phyloP scores from a whole-genome alignment of 2,888 invertebrate genomes.

The Suillia variegata region DNA sequence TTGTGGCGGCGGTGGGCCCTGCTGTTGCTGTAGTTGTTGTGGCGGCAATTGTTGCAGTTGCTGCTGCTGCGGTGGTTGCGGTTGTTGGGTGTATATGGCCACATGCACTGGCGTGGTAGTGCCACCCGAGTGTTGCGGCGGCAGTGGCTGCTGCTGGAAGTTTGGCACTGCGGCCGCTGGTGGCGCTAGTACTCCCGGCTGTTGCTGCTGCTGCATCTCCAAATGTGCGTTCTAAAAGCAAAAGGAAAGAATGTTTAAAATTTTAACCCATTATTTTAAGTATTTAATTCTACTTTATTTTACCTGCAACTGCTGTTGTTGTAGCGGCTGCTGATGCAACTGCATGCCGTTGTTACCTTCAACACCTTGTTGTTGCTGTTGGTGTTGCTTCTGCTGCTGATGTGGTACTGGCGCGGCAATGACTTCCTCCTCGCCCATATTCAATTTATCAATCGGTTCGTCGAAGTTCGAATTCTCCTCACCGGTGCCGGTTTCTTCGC shows the following conservation, averaged over 20 bases:
- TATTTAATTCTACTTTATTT: too few relatives aligned
- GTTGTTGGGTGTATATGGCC: constrained; percentile 34
- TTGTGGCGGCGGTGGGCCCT: constrained; percentile 59
- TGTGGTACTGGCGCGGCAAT: constrained; percentile 9
- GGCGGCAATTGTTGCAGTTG: constrained; percentile 22
- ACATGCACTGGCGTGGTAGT: constrained; percentile 51
- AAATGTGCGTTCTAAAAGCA: too few relatives aligned
- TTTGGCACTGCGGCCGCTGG: constrained; percentile 21
- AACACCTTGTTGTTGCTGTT: constrained; percentile 36
- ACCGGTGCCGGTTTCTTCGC: constrained; percentile 16
- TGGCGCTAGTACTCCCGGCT: constrained; percentile 22
- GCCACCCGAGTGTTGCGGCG: constrained; percentile 32
- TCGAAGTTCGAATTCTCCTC: constrained; percentile 38
- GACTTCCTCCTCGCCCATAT: neutral
- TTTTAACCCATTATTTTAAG: too few relatives aligned
- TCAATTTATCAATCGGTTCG: neutral
- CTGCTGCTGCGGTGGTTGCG: constrained; percentile 29
- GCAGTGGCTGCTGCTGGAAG: constrained; percentile 29
- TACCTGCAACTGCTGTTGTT: constrained; percentile 32
- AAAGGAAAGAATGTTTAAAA: too few relatives aligned
- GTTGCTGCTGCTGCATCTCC: constrained; percentile 26
- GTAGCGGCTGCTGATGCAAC: constrained; percentile 29
- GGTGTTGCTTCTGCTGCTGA: constrained; percentile 11
- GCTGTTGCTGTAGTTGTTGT: constrained; percentile 6
- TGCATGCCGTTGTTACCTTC: constrained; percentile 34